These are phyloP conservation scores for Eulemur mongoz DNA, from an alignment of 2,797 vertebrate genomes.

Conservation along the genomic window DNA sequence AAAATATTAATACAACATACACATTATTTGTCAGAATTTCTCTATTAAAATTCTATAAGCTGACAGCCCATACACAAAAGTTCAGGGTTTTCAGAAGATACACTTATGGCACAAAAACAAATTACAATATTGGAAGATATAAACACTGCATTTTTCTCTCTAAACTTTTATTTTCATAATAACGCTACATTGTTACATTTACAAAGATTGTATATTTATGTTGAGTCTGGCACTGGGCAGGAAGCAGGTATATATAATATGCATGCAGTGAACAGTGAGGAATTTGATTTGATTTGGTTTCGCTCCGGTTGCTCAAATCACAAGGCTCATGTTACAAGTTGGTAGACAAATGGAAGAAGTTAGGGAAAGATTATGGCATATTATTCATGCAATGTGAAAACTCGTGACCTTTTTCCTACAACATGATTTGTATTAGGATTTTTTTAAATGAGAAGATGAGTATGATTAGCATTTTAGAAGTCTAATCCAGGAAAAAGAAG, in stretches of 20 bases:
- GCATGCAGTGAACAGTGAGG: background rate
- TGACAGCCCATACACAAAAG: background rate
- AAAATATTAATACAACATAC: background rate
- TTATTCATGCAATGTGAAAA: background rate
- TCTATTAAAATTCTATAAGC: background rate
- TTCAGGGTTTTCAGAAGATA: slow-evolving; percentile 9
- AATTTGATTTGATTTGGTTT: background rate
- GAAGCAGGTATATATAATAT: background rate
- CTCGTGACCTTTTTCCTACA: background rate
- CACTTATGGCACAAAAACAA: background rate
- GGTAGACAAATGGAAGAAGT: background rate
- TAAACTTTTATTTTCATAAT: background rate
- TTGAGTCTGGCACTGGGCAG: background rate
- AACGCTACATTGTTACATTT: background rate
- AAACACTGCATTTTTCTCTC: background rate
- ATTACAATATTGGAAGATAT: background rate
- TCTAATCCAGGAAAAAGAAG: background rate
- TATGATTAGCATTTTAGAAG: background rate
- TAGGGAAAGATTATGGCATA: background rate
- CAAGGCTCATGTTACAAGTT: background rate
- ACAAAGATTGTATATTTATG: background rate
- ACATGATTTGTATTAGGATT: background rate
- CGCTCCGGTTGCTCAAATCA: background rate
- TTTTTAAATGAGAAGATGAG: background rate
- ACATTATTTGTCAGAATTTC: background rate